Evolutionary conservation across 2,888 invertebrate species (phyloP), one percentile per base, ranked within the genome.

Genomic region (Abrostola tripartita): DNA sequence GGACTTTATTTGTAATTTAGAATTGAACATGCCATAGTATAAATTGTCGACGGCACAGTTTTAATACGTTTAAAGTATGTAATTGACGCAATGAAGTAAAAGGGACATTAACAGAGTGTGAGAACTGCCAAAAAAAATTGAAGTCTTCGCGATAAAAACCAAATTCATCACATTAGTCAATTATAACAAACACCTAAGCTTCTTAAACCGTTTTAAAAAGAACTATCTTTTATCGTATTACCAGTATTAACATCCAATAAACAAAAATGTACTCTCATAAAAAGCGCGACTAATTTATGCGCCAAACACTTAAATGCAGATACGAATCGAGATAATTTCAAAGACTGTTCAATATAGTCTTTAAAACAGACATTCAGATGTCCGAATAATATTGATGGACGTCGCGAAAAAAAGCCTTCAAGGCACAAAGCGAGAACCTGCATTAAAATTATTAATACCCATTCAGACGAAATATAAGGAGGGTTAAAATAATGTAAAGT

Each of bases 301-400:
- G 79, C 80, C 84, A 86, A 86, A 84, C 81, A 81, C 82, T 83
- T 87, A 85, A 87, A 88, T 85, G 84, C 82, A 79, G 86, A 87
- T 89, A 78, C 78, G 83, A 88, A 85, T 85, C 78, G 71, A 88
- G 88, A 90, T 92, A 89, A 90, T 87, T 87, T 86, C 82, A 88
- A 85, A 84, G 84, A 82, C 83, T 84, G 84, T 85, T 87, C 89
- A 90, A 90, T 87, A 87, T 86, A 87, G 86, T 86, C 84, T 87
- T 90, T 90, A 89, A 90, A 91, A 83, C 88, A 84, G 89, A 91
- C 90, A 92, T 92, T 92, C 90, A 92, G 86, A 87, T 90, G 93
- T 92, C 92, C 88, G 86, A 90, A 91, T 88, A 90, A 89, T 91
- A 93, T 93, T 93, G 93, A 94, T 93, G 92, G 88, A 88, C 89